Base-by-base conservation (phyloP, 2,797 vertebrate genomes). In the Pyrocephalus nanus region DNA sequence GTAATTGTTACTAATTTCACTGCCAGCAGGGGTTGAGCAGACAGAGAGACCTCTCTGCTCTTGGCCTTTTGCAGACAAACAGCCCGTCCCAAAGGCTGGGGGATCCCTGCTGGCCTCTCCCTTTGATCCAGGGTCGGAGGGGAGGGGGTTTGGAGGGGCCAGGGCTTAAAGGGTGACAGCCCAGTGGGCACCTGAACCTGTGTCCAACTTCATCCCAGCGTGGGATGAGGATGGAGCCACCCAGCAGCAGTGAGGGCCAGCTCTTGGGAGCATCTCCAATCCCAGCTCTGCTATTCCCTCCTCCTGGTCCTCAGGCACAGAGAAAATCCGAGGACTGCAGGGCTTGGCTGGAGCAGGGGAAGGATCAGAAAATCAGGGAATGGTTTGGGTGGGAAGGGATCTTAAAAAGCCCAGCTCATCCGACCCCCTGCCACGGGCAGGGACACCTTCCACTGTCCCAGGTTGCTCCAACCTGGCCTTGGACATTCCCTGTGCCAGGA, bases 161-260 rank as follows among this genome's bases (percentile, higher is more conserved):
- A 5, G 65, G 32, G 12, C 29, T 53, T 47, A 22, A 50, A 26
- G 0, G 0, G 34, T 1, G 8, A 21, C 6, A 5, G 12, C 42
- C 38, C 15, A 25, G 29, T 1, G n/a, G 30, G 60, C 2, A 40
- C 38, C 22, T 74, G 34, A 50, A 50, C 2, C 34, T 8, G 5
- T 1, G 2, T 5, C 1, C 3, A 27, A 10, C 13, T 34, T 43
- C 36, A 17, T 22, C 5, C 0, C 2, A 0, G 8, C 4, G 15
- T 0, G 3, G 57, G 43, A 32, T 40, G 85, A 71, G 65, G 54
- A 73, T 23, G 65, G 86, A 90, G 36, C 62, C 0, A 1, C 23
- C n/a, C 1, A 1, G 76, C 50, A 64, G 50, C 45, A n/a, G n/a
- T n/a, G n/a, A n/a, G n/a, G n/a, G n/a, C n/a, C n/a, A n/a, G n/a